A percentile compares a stretch with the other conserved stretches of the same genome.
Conservation (phyloP, 2,888 invertebrate genomes). For the Dorcus parallelipipedus region DNA sequence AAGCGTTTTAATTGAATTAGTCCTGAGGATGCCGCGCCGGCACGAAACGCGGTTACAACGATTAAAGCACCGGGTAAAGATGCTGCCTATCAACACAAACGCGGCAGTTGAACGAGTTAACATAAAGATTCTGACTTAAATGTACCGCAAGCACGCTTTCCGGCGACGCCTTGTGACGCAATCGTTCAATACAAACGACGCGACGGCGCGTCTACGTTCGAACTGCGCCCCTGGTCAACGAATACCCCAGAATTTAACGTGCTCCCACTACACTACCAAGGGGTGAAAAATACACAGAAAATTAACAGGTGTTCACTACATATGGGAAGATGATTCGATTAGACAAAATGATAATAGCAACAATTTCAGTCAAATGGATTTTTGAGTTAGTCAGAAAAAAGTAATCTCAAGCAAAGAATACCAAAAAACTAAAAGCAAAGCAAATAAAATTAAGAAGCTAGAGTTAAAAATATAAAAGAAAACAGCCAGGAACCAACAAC, state of each 20-base stretch:
- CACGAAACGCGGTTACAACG: neutral
- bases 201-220: slow-evolving; percentile 45
- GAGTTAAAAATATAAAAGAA: too few relatives aligned
- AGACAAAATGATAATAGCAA: too few relatives aligned
- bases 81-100: neutral
- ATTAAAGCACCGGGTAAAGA: neutral
- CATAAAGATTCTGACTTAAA: slow-evolving; percentile 16
- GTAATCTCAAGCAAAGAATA: too few relatives aligned
- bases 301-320: too few relatives aligned
- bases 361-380: too few relatives aligned
- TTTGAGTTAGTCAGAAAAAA: too few relatives aligned
- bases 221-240: slow-evolving; percentile 8
- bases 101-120: slow-evolving; percentile 8
- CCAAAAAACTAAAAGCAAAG: too few relatives aligned
- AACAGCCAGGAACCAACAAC: too few relatives aligned
- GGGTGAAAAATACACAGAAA: too few relatives aligned
- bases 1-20: neutral
- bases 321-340: too few relatives aligned
- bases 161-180: slow-evolving; percentile 50
- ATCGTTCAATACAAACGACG: slow-evolving; percentile 49
- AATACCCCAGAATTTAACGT: slow-evolving; percentile 3
- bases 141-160: slow-evolving; percentile 28
- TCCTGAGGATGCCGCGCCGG: neutral
- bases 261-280: neutral
- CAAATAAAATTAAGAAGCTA: too few relatives aligned